Evolutionary conservation across 2,888 invertebrate genomes (phyloP), one percentile per base, ranked within the genome.

Genomic region (Eristalis intricaria): DNA sequence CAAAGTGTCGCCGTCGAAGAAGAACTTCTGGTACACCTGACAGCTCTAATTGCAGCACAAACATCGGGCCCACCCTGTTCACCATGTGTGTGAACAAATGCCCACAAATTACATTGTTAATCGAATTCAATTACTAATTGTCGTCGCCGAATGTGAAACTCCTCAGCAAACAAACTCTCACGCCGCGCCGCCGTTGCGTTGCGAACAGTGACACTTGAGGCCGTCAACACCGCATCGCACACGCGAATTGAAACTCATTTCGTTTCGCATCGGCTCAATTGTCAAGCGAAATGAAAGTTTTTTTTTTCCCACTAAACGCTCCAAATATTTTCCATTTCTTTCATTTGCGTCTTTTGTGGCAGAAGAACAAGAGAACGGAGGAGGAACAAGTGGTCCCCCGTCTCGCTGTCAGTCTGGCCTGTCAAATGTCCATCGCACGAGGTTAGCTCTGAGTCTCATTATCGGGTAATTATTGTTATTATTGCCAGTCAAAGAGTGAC

Each of bases 381-480:
- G 32, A 32, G 11, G 10, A 35, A 35, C 35, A 11, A 35, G 35
- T 10, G 23, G 13, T 11, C 15, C 22, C 64, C 26, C 58, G n/a
- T 61, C 61, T 29, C 61, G 29, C 26, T 61, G 58, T 26, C 66
- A 43, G 60, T 40, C 29, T 58, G 60, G 22, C 23, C 26, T 75
- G 75, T 68, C 76, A 29, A 61, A n/a, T n/a, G n/a, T 19, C 19
- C 8, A 8, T 8, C 50, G 19, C 50, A 19, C 19, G 19, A n/a
- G 50, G 38, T 63, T 50, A 32, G 32, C 50, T 23, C 2, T 15
- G 29, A 61, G 43, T 77, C 63, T 69, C 63, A 77, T 77, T 77
- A 77, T 77, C 77, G 43, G 69, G 50, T 50, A 77, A 77, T 77
- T 69, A 56, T 77, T 63, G 61, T 35, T 69, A 68, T 68, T 76